phyloP scores from a whole-genome alignment of 2,113 vertebrate species.

The Sisor rabdophorus region DNA sequence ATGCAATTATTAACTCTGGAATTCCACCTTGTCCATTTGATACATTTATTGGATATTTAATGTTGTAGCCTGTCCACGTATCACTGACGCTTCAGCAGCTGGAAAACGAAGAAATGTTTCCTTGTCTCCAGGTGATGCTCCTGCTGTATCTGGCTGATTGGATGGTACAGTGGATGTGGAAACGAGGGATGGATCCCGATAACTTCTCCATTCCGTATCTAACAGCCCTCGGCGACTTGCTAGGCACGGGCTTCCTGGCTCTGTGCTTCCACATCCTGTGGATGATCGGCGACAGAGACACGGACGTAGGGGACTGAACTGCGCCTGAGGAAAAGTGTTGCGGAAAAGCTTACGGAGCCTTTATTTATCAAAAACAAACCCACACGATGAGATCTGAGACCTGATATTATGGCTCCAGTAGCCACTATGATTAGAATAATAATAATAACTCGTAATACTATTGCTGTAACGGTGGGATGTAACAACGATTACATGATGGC shows the following conservation, averaged over 20 bases:
- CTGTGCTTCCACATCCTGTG: constrained; percentile 96
- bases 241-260: constrained; percentile 93
- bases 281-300: constrained; percentile 94
- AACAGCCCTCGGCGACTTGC: constrained; percentile 92
- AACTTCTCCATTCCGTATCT: constrained; percentile 99
- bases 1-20: too few species aligned
- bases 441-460: constrained; percentile 48
- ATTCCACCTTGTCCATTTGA: too few species aligned
- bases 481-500: constrained; percentile 56
- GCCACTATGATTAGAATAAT: constrained; percentile 48
- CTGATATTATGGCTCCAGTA: constrained; percentile 43
- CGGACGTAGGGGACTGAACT: constrained; percentile 81
- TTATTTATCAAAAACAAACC: constrained; percentile 40
- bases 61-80: too few species aligned
- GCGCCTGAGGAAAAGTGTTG: neutral
- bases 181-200: constrained; percentile 91
- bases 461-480: constrained; percentile 55
- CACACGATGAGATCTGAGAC: constrained; percentile 30
- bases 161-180: constrained; percentile 99
- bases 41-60: too few species aligned
- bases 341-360: constrained; percentile 29
- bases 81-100: too few species aligned
- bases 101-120: too few species aligned
- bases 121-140: constrained; percentile 78
- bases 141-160: constrained; percentile 97